Percentiles rank a stretch among this genome's conserved stretches.
Conservation (phyloP, 2,888 invertebrate genomes). For the Sylvicola cinctus region DNA sequence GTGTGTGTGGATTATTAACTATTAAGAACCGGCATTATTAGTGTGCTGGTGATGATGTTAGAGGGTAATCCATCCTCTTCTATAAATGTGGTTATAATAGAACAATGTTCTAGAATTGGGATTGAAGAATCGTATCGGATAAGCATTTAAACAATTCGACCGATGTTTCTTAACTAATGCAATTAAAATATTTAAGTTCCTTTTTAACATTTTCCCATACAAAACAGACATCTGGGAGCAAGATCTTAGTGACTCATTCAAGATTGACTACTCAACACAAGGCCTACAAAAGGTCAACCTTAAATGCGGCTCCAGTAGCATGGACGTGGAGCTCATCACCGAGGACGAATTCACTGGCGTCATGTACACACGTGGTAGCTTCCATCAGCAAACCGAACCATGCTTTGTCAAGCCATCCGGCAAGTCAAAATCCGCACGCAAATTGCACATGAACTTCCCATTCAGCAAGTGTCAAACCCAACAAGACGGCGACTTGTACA, state of each 20-base stretch:
- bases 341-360: constrained; percentile 36
- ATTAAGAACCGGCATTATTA: too few relatives aligned
- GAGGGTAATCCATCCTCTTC: too few relatives aligned
- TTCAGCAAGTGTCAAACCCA: constrained; percentile 33
- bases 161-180: too few relatives aligned
- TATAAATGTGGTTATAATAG: too few relatives aligned
- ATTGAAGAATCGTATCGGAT: too few relatives aligned
- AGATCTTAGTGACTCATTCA: constrained; percentile 32
- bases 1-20: too few relatives aligned
- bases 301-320: constrained; percentile 33
- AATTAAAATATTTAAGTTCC: too few relatives aligned
- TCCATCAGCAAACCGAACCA: constrained; percentile 31
- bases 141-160: too few relatives aligned
- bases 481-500: constrained; percentile 31
- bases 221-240: constrained; percentile 26
- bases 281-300: constrained; percentile 34
- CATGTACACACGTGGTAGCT: constrained; percentile 39
- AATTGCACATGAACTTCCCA: constrained; percentile 32
- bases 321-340: constrained; percentile 30
- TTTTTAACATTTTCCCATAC: too few relatives aligned
- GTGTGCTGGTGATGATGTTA: too few relatives aligned
- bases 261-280: constrained; percentile 32
- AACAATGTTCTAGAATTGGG: too few relatives aligned
- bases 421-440: constrained; percentile 22
- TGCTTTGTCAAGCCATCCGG: constrained; percentile 32